A percentile compares a stretch with the other conserved stretches of the same genome.
These are phyloP conservation scores for Drosophila flavopinicola DNA, from an alignment of 2,888 invertebrate species.

Conservation along the genomic window DNA sequence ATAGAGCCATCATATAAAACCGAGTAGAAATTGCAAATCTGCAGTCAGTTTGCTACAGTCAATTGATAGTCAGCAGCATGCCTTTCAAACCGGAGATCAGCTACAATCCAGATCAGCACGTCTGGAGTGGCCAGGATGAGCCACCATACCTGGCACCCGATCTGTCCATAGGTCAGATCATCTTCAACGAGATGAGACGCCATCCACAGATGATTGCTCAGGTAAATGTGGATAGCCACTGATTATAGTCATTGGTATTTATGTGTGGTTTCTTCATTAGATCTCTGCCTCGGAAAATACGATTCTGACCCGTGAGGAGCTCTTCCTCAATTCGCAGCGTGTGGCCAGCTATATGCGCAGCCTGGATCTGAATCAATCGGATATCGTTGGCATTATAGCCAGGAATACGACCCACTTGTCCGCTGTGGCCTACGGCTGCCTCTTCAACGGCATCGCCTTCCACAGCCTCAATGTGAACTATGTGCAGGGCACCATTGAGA, in stretches of 20 bases:
- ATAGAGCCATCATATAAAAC: conserved; percentile 24
- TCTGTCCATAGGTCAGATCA: conserved; percentile 58
- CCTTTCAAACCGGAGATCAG: conserved; percentile 30
- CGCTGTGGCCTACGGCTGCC: conserved; percentile 61
- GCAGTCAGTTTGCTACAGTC: conserved; percentile 22
- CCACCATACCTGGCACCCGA: conserved; percentile 36
- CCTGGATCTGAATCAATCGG: conserved; percentile 49
- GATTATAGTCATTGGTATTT: neutral
- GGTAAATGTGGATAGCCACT: no score
- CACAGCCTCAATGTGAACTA: conserved; percentile 50
- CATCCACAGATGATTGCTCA: conserved; percentile 51
- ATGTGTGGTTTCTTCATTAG: conserved; percentile 16
- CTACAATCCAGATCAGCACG: conserved; percentile 39
- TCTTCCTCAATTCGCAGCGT: conserved; percentile 50
- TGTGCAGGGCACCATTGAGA: conserved; percentile 36
- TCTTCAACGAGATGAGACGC: conserved; percentile 45
- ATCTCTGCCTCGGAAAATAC: conserved; percentile 60
- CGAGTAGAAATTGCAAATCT: neutral
- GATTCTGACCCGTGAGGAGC: conserved; percentile 44
- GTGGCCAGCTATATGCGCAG: conserved; percentile 58
- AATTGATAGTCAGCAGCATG: conserved; percentile 21
- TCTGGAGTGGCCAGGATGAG: conserved; percentile 49
- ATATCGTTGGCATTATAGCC: conserved; percentile 66
- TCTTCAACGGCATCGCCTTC: conserved; percentile 62
- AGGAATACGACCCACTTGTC: conserved; percentile 63